These are phyloP conservation scores for Hemitrygon akajei DNA, from an alignment of 2,797 vertebrate genomes.

Conservation along the genomic window DNA sequence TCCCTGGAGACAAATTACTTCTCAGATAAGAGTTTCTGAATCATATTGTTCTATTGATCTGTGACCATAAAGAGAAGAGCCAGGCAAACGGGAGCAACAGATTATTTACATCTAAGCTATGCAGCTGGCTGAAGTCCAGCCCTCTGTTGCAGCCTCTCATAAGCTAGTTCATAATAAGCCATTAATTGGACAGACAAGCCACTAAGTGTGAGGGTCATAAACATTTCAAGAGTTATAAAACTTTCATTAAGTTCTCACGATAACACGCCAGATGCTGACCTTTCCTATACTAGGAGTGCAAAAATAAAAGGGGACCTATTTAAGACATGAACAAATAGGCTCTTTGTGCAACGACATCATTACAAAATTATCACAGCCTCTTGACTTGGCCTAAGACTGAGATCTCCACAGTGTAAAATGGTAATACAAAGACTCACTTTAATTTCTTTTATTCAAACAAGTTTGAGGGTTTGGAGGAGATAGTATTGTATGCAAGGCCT, in stretches of 20 bases:
- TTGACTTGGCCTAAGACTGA: slow-evolving; percentile 73
- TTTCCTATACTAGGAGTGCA: slow-evolving; percentile 45
- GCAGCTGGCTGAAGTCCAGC: slow-evolving; percentile 44
- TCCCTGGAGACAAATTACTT: background rate
- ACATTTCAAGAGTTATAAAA: slow-evolving; percentile 82
- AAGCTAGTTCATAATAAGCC: slow-evolving; percentile 48
- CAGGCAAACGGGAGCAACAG: background rate
- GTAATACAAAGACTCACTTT: slow-evolving; percentile 72
- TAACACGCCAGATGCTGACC: slow-evolving; percentile 66
- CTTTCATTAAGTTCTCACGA: slow-evolving; percentile 83
- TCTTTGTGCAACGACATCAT: slow-evolving; percentile 66
- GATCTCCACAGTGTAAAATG: slow-evolving; percentile 74
- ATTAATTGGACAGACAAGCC: slow-evolving; percentile 67
- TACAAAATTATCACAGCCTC: slow-evolving; percentile 72
- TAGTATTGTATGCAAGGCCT: background rate
- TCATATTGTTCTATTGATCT: slow-evolving; percentile 24
- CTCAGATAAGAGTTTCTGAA: background rate
- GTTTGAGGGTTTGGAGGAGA: slow-evolving; percentile 33
- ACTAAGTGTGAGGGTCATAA: slow-evolving; percentile 70
- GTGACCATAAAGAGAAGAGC: background rate
- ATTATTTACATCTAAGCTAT: slow-evolving; percentile 21
- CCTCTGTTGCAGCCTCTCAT: slow-evolving; percentile 44
- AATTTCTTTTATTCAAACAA: slow-evolving; percentile 51
- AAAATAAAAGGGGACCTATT: slow-evolving; percentile 50
- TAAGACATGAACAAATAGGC: slow-evolving; percentile 59